Conservation (phyloP, 2,797 vertebrate genomes). For the Crenuchus spilurus region DNA sequence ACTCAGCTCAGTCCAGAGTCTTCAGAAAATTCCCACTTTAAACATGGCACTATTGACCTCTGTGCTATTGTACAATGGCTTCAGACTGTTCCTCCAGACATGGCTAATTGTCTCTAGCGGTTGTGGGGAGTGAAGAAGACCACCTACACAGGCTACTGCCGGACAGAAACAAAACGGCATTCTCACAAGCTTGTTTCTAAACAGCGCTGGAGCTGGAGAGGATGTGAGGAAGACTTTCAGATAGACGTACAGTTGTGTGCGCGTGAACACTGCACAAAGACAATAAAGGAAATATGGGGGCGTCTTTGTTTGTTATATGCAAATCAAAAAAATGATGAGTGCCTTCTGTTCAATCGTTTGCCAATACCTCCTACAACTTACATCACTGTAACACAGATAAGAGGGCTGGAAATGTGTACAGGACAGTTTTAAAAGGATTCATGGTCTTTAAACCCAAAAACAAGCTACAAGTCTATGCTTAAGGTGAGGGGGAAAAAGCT, state of each 20-base stretch:
- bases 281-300: conserved; percentile 45
- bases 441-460: no score
- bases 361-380: conserved; percentile 65
- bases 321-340: conserved; percentile 67
- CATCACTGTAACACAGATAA: conserved; percentile 62
- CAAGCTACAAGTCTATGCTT: no score
- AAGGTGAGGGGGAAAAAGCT: not conserved
- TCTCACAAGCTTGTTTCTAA: conserved; percentile 17
- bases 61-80: conserved; percentile 51
- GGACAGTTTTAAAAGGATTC: no score
- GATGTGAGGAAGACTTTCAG: conserved; percentile 24
- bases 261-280: conserved; percentile 29
- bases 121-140: conserved; percentile 50
- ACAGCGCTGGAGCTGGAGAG: conserved; percentile 21
- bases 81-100: conserved; percentile 57
- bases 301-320: conserved; percentile 40
- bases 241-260: conserved; percentile 9
- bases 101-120: conserved; percentile 56
- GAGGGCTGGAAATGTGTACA: conserved; percentile 41
- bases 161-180: conserved; percentile 41
- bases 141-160: conserved; percentile 49
- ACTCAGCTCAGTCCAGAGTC: conserved; percentile 50
- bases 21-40: conserved; percentile 53
- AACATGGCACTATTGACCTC: conserved; percentile 53
- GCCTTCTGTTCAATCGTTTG: conserved; percentile 61